Percentiles rank a stretch among this genome's conserved stretches.
Evolutionary conservation across 2,113 vertebrate genomes (phyloP).

Genomic region (Murina feae): DNA sequence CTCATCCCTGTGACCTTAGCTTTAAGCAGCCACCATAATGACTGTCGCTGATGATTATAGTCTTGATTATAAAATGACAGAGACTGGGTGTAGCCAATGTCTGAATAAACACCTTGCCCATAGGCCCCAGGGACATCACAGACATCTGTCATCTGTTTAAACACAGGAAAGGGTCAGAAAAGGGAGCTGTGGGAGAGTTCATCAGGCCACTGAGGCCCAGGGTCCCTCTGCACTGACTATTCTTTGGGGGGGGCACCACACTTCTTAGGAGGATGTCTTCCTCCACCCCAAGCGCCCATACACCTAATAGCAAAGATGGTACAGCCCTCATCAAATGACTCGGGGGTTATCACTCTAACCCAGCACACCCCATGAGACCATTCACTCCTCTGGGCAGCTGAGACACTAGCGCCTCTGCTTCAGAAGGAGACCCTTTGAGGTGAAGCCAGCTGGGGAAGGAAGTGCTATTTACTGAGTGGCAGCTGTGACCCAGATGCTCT

Average conservation of each 20-base stretch:
- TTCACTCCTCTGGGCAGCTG: background rate
- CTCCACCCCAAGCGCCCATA: accelerated
- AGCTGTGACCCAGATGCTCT: background rate
- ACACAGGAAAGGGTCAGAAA: background rate
- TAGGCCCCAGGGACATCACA: background rate
- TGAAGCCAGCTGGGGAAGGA: background rate
- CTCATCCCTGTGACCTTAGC: background rate
- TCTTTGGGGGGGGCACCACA: background rate
- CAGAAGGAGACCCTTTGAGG: background rate
- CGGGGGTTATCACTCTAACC: background rate
- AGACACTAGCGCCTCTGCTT: background rate
- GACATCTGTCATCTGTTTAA: background rate
- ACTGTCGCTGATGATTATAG: constrained; percentile 15
- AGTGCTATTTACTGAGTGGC: background rate
- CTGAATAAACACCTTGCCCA: constrained; percentile 15
- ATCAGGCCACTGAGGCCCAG: background rate
- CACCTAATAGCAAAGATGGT: background rate
- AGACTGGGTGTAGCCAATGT: background rate
- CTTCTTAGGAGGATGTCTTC: background rate
- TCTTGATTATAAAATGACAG: constrained; percentile 46
- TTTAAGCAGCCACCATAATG: constrained; percentile 36
- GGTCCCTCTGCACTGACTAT: background rate
- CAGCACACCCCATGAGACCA: no score
- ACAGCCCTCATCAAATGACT: background rate
- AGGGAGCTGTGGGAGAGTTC: background rate